Conservation (phyloP, 2,888 invertebrate genomes). For the Ptychoptera albimana region DNA sequence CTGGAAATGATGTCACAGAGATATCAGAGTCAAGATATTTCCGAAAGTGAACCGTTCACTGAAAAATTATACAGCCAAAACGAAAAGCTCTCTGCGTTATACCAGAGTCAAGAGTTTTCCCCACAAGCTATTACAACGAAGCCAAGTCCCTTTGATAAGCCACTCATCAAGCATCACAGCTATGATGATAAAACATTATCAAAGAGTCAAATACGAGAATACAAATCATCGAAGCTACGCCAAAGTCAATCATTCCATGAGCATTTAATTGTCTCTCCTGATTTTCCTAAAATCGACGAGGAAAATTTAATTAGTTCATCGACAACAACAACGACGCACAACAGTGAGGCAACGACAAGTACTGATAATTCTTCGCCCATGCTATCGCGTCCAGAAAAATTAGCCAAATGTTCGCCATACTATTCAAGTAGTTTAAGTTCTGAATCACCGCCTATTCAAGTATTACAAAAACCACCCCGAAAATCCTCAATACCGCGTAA, state of each 20-base stretch:
- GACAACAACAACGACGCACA: constrained; percentile 34
- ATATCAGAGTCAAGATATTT: constrained; percentile 44
- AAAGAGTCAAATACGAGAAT: constrained; percentile 46
- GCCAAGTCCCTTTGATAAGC: constrained; percentile 37
- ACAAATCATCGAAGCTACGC: constrained; percentile 41
- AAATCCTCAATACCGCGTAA: constrained; percentile 45
- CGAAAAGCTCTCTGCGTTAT: constrained; percentile 45
- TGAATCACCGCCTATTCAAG: constrained; percentile 49
- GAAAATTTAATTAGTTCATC: constrained; percentile 32
- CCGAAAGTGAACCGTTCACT: constrained; percentile 35
- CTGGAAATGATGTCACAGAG: constrained; percentile 36
- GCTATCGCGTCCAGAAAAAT: constrained; percentile 30
- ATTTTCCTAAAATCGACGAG: constrained; percentile 38
- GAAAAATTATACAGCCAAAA: constrained; percentile 44
- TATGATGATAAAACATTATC: constrained; percentile 47
- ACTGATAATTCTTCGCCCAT: constrained; percentile 27
- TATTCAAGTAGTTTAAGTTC: constrained; percentile 61
- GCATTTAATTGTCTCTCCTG: constrained; percentile 39
- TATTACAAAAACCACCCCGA: constrained; percentile 44
- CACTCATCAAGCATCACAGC: constrained; percentile 45
- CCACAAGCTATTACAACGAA: constrained; percentile 31
- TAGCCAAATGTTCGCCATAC: constrained; percentile 56
- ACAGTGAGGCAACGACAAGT: constrained; percentile 32
- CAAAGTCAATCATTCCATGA: constrained; percentile 50
- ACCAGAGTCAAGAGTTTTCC: constrained; percentile 47